A percentile compares a stretch with the other conserved stretches of the same genome.
phyloP scores from a whole-genome alignment of 2,797 vertebrate species.

The Helarctos malayanus region DNA sequence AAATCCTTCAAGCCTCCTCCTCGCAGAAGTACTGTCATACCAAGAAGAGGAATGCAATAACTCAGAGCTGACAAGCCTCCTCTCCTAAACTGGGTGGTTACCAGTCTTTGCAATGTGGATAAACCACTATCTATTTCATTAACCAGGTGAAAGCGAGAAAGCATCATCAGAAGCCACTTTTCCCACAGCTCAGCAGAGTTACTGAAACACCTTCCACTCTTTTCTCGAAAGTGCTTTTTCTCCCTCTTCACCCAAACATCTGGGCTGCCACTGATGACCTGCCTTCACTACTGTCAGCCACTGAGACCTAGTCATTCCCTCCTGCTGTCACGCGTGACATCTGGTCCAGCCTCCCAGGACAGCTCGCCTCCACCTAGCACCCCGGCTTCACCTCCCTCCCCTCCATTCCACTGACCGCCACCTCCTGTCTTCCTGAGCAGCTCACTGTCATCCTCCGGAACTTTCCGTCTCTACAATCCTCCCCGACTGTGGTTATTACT shows the following conservation, averaged over 20 bases:
- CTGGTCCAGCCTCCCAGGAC: background rate
- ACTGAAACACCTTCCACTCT: background rate
- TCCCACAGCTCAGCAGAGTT: fast-evolving
- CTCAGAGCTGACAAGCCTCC: too few relatives aligned
- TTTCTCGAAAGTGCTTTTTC: background rate
- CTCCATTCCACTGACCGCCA: background rate
- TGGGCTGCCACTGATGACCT: background rate
- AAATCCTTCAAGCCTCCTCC: background rate
- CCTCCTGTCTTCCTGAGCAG: background rate
- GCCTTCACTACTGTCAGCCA: background rate
- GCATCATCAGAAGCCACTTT: background rate
- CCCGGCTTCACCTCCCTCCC: background rate
- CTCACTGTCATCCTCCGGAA: background rate
- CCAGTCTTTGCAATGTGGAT: background rate
- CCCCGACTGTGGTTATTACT: fast-evolving
- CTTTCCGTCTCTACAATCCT: background rate
- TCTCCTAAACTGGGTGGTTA: fast-evolving
- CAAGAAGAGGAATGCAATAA: fast-evolving
- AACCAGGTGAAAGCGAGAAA: background rate
- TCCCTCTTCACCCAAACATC: background rate
- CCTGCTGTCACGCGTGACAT: fast-evolving
- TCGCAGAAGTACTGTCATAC: fast-evolving
- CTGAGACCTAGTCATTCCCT: fast-evolving
- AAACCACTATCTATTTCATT: background rate
- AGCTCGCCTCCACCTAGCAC: fast-evolving